These are phyloP conservation scores for Anhinga rufa DNA, from an alignment of 2,113 vertebrate species.

Conservation along the genomic window DNA sequence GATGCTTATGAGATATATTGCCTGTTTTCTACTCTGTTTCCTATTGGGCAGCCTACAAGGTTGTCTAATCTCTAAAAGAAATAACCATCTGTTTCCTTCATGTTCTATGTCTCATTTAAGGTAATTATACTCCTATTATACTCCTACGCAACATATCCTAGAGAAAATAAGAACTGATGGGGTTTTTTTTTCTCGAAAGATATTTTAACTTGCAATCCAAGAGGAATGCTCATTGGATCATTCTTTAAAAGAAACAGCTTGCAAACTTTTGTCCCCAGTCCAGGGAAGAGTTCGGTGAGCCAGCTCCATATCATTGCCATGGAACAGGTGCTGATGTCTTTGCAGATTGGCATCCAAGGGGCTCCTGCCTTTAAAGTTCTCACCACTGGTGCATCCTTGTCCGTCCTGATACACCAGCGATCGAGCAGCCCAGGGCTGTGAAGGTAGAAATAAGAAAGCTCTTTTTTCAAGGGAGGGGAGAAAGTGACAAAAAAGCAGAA, in stretches of 20 bases:
- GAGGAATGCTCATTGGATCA: not conserved
- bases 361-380: not conserved
- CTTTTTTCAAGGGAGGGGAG: not conserved
- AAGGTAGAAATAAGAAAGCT: not conserved
- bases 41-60: not conserved
- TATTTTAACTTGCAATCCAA: not conserved
- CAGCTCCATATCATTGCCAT: not conserved
- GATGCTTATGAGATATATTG: not conserved
- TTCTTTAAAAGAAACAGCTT: not conserved
- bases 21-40: not conserved
- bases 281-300: not conserved
- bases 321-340: not conserved
- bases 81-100: slow-evolving; percentile 47
- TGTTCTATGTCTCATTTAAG: not conserved
- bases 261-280: not conserved
- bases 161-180: not conserved
- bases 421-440: not conserved
- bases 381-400: not conserved
- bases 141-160: not conserved
- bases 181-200: not conserved
- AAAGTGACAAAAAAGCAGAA: not conserved
- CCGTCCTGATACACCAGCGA: not conserved
- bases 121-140: not conserved
- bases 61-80: slow-evolving; percentile 30
- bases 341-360: not conserved